These are phyloP conservation scores for Muntiacus reevesi DNA, from an alignment of 2,113 vertebrate genomes.

Conservation along the genomic window DNA sequence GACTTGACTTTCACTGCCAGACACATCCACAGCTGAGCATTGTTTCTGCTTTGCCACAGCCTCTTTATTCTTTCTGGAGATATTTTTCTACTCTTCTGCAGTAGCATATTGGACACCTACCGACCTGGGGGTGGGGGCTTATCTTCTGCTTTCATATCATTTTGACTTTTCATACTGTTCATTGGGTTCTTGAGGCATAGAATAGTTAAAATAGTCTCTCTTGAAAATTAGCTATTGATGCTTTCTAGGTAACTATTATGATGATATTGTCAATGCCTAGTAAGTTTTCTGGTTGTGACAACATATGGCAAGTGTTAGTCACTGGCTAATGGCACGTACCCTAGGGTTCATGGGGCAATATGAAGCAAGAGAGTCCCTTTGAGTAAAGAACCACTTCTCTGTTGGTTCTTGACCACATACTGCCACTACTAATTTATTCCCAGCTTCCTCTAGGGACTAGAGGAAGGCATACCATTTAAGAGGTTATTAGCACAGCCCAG, in stretches of 20 bases:
- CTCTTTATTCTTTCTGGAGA: background rate
- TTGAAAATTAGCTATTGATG: background rate
- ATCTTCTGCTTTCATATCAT: background rate
- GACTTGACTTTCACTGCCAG: background rate
- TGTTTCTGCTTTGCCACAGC: background rate
- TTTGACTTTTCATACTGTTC: background rate
- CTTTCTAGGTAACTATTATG: background rate
- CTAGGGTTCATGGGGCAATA: background rate
- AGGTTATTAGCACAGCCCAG: background rate
- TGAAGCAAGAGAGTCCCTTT: slow-evolving; percentile 9
- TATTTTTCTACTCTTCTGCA: background rate
- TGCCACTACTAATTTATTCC: slow-evolving; percentile 23
- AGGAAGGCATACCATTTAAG: background rate
- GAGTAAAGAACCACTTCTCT: background rate
- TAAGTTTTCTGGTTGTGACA: background rate
- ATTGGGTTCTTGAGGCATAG: background rate
- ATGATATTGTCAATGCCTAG: background rate
- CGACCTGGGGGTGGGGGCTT: background rate
- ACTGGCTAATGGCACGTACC: background rate
- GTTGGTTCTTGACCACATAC: slow-evolving; percentile 10
- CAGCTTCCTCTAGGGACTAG: background rate
- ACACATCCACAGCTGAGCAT: background rate
- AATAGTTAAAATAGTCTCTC: background rate
- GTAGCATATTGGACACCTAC: background rate
- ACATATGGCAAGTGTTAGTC: background rate